Conservation (phyloP, 2,113 vertebrate species). For the Cnemophilus loriae region DNA sequence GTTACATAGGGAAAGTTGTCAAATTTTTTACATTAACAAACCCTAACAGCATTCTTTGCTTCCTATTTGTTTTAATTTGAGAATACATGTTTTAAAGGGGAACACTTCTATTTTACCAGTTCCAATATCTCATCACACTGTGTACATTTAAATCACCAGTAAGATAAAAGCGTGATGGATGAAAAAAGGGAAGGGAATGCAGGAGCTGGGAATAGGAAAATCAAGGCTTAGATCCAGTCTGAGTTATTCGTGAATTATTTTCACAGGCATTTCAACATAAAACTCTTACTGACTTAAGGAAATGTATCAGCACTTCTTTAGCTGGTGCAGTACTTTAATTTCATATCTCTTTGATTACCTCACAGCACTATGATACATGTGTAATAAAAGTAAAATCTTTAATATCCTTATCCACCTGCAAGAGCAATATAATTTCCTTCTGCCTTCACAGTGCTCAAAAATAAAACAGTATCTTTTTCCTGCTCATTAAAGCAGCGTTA, state of each 20-base stretch:
- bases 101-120: not conserved
- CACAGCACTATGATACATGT: not conserved
- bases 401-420: not conserved
- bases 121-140: not conserved
- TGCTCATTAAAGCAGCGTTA: not conserved
- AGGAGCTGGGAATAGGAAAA: not conserved
- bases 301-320: not conserved
- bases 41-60: not conserved
- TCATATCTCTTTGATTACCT: not conserved
- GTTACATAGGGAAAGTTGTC: not conserved
- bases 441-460: not conserved
- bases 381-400: constrained; percentile 4
- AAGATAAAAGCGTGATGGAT: not conserved
- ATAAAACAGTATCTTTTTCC: not conserved
- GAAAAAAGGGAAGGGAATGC: not conserved
- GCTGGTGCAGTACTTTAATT: not conserved
- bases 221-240: not conserved
- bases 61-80: not conserved
- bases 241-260: not conserved
- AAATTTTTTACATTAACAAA: not conserved
- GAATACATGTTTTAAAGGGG: not conserved
- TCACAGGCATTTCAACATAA: not conserved
- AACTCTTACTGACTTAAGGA: not conserved
- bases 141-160: not conserved
- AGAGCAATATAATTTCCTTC: not conserved